A percentile compares a stretch with the other conserved stretches of the same genome.
Evolutionary conservation across 2,888 invertebrate genomes (phyloP).

Genomic region (Carcina quercana): DNA sequence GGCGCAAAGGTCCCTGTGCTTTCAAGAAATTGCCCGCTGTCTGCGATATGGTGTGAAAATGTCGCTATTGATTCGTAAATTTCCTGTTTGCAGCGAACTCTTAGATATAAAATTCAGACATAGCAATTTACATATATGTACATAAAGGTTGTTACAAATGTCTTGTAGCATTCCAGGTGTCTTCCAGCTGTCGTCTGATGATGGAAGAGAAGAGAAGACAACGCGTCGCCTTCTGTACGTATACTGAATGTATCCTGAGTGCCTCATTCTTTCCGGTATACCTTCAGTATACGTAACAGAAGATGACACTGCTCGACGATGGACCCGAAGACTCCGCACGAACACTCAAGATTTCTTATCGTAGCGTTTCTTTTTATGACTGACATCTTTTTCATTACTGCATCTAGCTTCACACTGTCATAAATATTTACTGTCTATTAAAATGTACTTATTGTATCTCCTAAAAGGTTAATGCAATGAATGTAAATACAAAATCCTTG

Average conservation of each 20-base stretch:
- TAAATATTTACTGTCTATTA: no score
- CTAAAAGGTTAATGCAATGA: no score
- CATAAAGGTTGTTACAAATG: conserved; percentile 3
- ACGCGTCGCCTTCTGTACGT: conserved; percentile 95
- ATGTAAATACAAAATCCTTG: no score
- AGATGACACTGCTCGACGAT: conserved; percentile 87
- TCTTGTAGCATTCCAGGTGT: conserved; percentile 27
- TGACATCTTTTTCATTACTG: no score
- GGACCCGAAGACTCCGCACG: conserved; percentile 22
- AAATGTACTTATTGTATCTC: no score
- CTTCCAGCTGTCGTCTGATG: conserved; percentile 7
- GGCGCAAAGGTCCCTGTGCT: conserved; percentile 49
- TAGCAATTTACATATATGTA: no score
- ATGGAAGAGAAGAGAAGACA: conserved; percentile 55
- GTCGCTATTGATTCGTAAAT: conserved; percentile 36
- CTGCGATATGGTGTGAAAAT: conserved; percentile 39
- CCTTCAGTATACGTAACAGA: conserved; percentile 99
- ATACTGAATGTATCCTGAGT: conserved; percentile 99
- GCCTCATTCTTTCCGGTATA: conserved; percentile 97
- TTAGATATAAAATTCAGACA: no score
- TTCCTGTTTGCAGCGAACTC: conserved; percentile 16
- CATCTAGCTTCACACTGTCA: no score
- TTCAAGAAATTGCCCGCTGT: conserved; percentile 55
- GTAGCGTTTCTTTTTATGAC: no score
- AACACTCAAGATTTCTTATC: conserved; percentile 24